Percentiles rank a stretch among this genome's conserved stretches.
phyloP scores from a whole-genome alignment of 2,797 vertebrate genomes.

The Craterocephalus amniculus region DNA sequence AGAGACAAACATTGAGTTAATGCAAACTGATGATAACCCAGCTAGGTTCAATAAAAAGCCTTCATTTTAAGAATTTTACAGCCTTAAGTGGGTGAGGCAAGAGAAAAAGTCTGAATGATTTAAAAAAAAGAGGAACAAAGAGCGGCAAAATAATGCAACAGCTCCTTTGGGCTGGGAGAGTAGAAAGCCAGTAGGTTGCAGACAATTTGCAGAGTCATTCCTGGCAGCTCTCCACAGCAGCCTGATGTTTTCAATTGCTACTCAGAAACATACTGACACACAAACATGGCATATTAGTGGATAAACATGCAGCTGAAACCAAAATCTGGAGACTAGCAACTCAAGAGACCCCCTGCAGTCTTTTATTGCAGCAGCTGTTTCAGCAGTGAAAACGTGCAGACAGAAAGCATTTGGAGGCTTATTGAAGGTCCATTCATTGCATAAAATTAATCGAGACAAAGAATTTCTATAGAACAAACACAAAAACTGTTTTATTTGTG shows the following conservation, averaged over 20 bases:
- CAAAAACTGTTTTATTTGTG: background rate
- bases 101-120: conserved; percentile 2
- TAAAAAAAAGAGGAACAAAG: conserved; percentile 16
- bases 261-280: conserved; percentile 5
- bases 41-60: background rate
- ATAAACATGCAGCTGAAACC: conserved; percentile 26
- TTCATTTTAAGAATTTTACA: background rate
- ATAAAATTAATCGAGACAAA: conserved; percentile 39
- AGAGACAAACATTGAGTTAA: background rate
- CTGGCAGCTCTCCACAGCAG: conserved; percentile 29
- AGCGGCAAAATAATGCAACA: conserved; percentile 10
- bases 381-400: conserved; percentile 38
- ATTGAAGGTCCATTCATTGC: conserved; percentile 16
- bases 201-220: conserved; percentile 26
- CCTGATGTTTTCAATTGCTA: conserved; percentile 18
- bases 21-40: background rate
- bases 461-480: conserved; percentile 12
- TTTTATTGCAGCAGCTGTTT: conserved; percentile 40
- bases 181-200: background rate
- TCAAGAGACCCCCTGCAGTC: conserved; percentile 3
- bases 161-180: conserved; percentile 24
- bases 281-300: conserved; percentile 29
- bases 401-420: conserved; percentile 46
- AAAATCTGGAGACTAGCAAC: conserved; percentile 28
- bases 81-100: background rate